phyloP scores from a whole-genome alignment of 2,797 vertebrate genomes.

The Dryobates pubescens region DNA sequence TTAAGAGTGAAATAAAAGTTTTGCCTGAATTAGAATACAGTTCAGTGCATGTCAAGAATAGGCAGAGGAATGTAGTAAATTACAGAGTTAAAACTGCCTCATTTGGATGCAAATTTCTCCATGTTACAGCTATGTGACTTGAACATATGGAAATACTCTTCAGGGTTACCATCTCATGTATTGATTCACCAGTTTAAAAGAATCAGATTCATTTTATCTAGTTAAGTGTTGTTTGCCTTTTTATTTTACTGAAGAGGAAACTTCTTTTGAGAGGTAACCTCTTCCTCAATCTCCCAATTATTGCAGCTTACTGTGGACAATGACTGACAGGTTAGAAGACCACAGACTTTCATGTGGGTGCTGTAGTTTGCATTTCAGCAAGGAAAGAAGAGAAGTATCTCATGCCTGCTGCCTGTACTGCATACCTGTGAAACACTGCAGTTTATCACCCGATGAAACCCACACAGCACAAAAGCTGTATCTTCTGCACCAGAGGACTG shows the following conservation, averaged over 20 bases:
- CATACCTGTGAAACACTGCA: neutral
- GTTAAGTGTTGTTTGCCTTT: neutral
- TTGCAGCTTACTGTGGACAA: neutral
- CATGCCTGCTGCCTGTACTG: neutral
- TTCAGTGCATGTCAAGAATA: neutral
- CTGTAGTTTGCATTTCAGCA: neutral
- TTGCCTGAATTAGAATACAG: constrained; percentile 13
- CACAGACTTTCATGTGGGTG: neutral
- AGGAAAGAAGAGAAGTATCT: neutral
- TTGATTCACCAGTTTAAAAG: neutral
- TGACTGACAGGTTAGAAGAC: neutral
- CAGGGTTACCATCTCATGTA: neutral
- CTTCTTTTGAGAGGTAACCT: rapidly evolving
- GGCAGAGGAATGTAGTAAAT: neutral
- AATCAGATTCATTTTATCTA: neutral
- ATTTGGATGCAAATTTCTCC: constrained; percentile 21
- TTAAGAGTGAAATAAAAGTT: constrained; percentile 39
- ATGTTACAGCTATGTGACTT: neutral
- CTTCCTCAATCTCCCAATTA: neutral
- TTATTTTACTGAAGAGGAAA: neutral
- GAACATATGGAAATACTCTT: neutral
- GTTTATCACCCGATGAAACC: neutral
- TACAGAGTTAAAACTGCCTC: constrained; percentile 10
- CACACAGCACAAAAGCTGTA: neutral
- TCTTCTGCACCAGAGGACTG: rapidly evolving